Conservation (phyloP, 2,888 invertebrate species). For the Ophonus ardosiacus region DNA sequence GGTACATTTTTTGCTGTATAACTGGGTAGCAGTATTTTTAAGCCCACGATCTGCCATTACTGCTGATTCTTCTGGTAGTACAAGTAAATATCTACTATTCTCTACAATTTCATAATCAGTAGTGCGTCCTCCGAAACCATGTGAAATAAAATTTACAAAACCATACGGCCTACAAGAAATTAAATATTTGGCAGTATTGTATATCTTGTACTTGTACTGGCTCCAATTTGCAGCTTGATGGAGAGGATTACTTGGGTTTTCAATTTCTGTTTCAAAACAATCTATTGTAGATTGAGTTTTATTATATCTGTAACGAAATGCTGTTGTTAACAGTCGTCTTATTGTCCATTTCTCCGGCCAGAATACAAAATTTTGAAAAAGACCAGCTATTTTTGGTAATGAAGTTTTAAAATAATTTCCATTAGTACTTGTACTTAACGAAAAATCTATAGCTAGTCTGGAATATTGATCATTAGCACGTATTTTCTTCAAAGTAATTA, state of each 20-base stretch:
- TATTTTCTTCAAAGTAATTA: background rate
- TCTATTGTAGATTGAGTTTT: conserved; percentile 69
- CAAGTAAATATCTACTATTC: conserved; percentile 34
- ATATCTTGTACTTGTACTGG: conserved; percentile 69
- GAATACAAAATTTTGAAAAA: conserved; percentile 5
- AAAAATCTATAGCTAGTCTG: background rate
- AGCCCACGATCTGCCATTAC: conserved; percentile 65
- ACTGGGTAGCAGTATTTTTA: conserved; percentile 57
- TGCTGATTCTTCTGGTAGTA: conserved; percentile 8
- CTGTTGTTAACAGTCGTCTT: conserved; percentile 64
- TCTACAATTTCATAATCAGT: conserved; percentile 34
- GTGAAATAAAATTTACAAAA: conserved; percentile 71
- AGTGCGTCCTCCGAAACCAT: conserved; percentile 69
- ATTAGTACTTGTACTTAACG: background rate
- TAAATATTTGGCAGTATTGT: conserved; percentile 70
- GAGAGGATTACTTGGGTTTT: conserved; percentile 68
- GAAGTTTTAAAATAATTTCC: background rate
- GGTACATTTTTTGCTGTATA: conserved; percentile 58
- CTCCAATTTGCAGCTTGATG: conserved; percentile 70
- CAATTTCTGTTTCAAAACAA: conserved; percentile 70
- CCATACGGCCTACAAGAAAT: conserved; percentile 70
- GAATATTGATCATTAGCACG: background rate
- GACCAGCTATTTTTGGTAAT: background rate
- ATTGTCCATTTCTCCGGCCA: conserved; percentile 41
- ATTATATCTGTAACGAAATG: conserved; percentile 66